A percentile compares a stretch with the other conserved stretches of the same genome.
Conservation (phyloP, 2,888 invertebrate species). For the Hemaris fuciformis region DNA sequence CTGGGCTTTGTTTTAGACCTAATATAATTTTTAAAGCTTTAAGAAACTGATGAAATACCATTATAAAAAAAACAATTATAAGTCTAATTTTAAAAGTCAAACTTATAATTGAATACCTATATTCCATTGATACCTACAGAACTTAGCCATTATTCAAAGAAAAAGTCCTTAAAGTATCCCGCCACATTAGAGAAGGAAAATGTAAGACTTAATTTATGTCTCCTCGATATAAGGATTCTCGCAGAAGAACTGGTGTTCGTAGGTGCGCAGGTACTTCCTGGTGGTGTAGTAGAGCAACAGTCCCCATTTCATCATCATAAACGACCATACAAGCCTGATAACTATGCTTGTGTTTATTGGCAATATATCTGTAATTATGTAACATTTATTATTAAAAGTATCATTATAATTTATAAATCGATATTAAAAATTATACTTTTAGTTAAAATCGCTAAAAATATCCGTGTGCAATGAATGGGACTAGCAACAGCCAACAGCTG, state of each 20-base stretch:
- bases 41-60: no score
- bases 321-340: constrained; percentile 76
- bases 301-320: constrained; percentile 80
- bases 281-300: constrained; percentile 68
- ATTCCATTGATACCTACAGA: neutral
- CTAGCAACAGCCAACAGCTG: no score
- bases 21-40: no score
- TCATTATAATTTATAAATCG: no score
- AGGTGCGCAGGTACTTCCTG: constrained; percentile 67
- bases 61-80: neutral
- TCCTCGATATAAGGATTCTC: constrained; percentile 73
- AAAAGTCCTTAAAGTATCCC: neutral
- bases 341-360: constrained; percentile 71
- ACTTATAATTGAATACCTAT: neutral
- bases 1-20: neutral
- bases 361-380: constrained; percentile 61
- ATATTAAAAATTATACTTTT: no score
- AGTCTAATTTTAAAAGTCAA: neutral
- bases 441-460: no score
- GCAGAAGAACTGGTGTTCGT: constrained; percentile 70
- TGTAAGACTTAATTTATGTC: constrained; percentile 46
- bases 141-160: neutral
- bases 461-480: no score
- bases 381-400: no score
- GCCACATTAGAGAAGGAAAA: neutral